A percentile compares a stretch with the other conserved stretches of the same genome.
These are phyloP conservation scores for Mixornis gularis DNA, from an alignment of 2,113 vertebrate genomes.

Conservation along the genomic window DNA sequence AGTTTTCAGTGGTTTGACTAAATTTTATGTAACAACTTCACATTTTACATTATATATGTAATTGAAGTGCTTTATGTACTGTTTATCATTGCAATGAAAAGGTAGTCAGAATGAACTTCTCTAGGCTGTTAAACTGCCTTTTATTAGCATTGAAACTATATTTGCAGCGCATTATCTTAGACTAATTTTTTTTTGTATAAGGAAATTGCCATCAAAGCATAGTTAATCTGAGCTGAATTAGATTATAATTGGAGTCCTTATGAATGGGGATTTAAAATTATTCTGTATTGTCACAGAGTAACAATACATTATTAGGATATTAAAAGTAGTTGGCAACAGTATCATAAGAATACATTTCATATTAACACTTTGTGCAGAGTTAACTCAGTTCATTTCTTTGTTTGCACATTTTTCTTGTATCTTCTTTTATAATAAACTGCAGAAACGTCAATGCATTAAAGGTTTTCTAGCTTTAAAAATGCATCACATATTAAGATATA, in stretches of 20 bases:
- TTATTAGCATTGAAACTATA: constrained; percentile 70
- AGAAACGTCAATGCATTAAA: constrained; percentile 13
- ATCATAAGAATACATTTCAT: neutral
- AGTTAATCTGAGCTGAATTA: constrained; percentile 74
- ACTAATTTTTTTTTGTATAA: constrained; percentile 68
- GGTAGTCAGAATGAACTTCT: constrained; percentile 65
- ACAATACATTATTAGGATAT: constrained; percentile 35
- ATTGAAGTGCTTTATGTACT: constrained; percentile 57
- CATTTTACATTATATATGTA: constrained; percentile 59
- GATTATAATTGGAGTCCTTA: constrained; percentile 73
- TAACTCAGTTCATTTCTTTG: neutral
- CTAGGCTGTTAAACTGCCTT: constrained; percentile 63
- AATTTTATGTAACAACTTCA: constrained; percentile 47
- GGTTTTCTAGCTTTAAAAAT: constrained; percentile 34
- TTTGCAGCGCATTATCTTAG: constrained; percentile 69
- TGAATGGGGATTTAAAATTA: constrained; percentile 69
- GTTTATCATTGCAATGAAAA: constrained; percentile 68
- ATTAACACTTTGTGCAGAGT: neutral
- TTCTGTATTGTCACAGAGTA: constrained; percentile 56
- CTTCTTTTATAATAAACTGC: neutral
- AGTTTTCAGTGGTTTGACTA: constrained; percentile 46
- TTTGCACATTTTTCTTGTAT: neutral
- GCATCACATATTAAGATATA: constrained; percentile 52
- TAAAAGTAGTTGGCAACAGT: constrained; percentile 38
- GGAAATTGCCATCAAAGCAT: constrained; percentile 68